A percentile compares a stretch with the other conserved stretches of the same genome.
These are phyloP conservation scores for Anisognathus igniventris DNA, from an alignment of 2,797 vertebrate genomes.

Conservation along the genomic window DNA sequence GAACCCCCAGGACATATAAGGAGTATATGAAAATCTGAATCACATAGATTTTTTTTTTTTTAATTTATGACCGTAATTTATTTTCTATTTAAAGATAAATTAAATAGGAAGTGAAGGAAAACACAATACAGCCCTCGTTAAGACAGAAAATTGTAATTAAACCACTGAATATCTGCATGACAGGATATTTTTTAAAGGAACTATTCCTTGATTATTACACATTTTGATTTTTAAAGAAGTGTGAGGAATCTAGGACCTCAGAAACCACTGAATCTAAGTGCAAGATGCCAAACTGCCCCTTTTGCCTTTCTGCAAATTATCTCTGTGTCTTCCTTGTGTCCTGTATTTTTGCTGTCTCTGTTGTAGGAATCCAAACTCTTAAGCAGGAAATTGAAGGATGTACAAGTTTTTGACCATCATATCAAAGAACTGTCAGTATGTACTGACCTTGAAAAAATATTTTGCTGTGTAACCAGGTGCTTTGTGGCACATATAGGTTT, in stretches of 20 bases:
- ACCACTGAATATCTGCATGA: not conserved
- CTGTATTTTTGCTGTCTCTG: not conserved
- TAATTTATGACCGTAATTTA: not conserved
- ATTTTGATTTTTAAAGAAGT: not conserved
- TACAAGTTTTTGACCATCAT: not conserved
- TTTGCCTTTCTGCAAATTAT: not conserved
- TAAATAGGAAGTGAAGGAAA: constrained; percentile 3
- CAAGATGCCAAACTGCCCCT: not conserved
- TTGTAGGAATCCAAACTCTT: not conserved
- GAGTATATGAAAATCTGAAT: not conserved
- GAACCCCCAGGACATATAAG: not conserved
- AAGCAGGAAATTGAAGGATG: not conserved
- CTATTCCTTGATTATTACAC: not conserved
- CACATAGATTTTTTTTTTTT: not conserved
- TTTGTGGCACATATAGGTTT: not conserved
- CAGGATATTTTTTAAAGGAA: not conserved
- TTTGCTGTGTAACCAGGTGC: not conserved
- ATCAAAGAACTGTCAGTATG: not conserved
- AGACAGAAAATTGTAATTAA: constrained; percentile 16
- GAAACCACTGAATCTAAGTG: not conserved
- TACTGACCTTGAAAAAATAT: not conserved
- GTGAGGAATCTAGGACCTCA: not conserved
- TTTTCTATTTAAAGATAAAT: constrained; percentile 6
- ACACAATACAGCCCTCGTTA: not conserved
- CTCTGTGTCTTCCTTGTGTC: not conserved